Evolutionary conservation across 2,113 vertebrate species (phyloP), one percentile per base, ranked within the genome.

Genomic region (Melanerpes aurifrons): DNA sequence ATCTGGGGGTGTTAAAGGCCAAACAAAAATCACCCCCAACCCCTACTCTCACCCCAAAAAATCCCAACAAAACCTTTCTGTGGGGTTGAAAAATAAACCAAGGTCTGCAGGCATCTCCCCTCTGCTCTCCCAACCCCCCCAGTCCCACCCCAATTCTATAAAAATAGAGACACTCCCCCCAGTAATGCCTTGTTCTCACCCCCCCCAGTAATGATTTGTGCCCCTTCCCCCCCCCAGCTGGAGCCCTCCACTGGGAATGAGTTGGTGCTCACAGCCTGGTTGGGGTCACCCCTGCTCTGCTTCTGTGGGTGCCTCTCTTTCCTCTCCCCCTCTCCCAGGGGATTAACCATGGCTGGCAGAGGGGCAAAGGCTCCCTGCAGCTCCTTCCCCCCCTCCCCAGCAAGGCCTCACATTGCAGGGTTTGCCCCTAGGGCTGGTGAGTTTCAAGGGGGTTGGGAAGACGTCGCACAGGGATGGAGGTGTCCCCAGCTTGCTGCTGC

Each of bases 81-180:
- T 5, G 24, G 93, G 72, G 70, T 87, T 58, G 48, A 85, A 91
- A 93, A 94, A 95, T 85, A 95, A 75, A 88, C 56, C 56, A 91
- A 84, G 77, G 91, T 86, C 67, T 4, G 9, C 75, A 92, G 88
- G 87, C 82, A 64, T 73, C 69, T 77, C 78, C 76, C 90, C 32
- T 63, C 88, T 87, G 84, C 35, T 85, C 79, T 80, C 95, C 89
- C 88, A 43, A 66, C 85, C 63, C 47, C 17, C 45, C 73, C 17
- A 40, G 66, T 26, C 69, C 84, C 62, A 45, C 17, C 37, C 15
- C 43, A 67, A 28, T 80, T 70, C 94, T 95, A 96, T 71, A 97
- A 97, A 97, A 96, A 96, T 95, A 93, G 84, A 88, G 94, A 43
- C 87, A 89, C 87, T 87, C 89, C 92, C 79, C 87, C 89, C 91